Conservation (phyloP, 2,113 vertebrate genomes). For the Fukomys damarensis region DNA sequence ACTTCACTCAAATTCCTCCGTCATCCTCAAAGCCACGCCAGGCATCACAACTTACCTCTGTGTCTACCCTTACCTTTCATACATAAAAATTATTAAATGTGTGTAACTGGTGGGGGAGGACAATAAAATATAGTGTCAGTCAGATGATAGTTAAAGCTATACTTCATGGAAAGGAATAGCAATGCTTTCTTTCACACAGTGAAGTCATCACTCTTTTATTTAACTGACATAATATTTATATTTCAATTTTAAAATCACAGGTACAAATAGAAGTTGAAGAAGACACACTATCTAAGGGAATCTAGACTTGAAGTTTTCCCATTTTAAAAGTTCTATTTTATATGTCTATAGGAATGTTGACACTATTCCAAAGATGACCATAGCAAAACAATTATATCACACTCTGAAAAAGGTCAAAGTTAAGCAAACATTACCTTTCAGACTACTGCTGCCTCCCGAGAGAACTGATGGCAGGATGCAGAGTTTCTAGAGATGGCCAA, state of each 20-base stretch:
- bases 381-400: background rate
- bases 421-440: constrained; percentile 30
- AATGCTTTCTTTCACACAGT: constrained; percentile 60
- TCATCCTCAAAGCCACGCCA: constrained; percentile 36
- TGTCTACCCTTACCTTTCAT: constrained; percentile 40
- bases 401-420: constrained; percentile 3
- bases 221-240: constrained; percentile 82
- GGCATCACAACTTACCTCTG: constrained; percentile 10
- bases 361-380: background rate
- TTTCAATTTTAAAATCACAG: constrained; percentile 61
- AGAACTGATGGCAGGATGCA: background rate
- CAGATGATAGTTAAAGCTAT: constrained; percentile 20
- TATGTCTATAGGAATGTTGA: background rate
- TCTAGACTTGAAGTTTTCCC: background rate
- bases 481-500: background rate
- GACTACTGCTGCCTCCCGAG: background rate
- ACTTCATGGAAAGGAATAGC: constrained; percentile 60
- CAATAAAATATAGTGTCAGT: constrained; percentile 67
- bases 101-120: constrained; percentile 41
- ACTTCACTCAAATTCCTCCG: background rate
- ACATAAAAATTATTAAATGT: constrained; percentile 63
- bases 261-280: constrained; percentile 75
- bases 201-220: constrained; percentile 73
- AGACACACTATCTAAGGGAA: constrained; percentile 64
- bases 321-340: constrained; percentile 57